Conservation (phyloP, 2,113 vertebrate species). For the Tricholaema leucomelas region DNA sequence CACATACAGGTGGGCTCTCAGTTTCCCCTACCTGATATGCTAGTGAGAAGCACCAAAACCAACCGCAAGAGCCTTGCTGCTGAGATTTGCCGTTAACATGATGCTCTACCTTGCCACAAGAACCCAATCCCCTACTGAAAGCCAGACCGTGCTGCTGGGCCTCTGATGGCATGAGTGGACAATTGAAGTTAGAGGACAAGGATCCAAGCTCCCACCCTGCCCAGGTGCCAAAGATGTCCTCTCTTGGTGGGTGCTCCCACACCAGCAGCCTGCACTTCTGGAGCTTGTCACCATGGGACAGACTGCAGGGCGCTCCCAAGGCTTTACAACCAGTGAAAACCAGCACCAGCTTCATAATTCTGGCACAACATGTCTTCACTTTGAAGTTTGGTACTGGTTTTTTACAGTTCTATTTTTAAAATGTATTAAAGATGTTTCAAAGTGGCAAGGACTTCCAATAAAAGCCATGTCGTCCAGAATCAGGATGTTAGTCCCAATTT, state of each 20-base stretch:
- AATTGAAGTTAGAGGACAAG: background rate
- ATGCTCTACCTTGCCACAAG: background rate
- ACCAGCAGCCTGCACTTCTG: background rate
- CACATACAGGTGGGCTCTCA: background rate
- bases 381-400: conserved; percentile 81
- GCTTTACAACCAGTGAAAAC: conserved; percentile 82
- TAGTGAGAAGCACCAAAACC: background rate
- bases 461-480: conserved; percentile 78
- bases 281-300: background rate
- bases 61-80: background rate
- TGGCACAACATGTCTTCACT: conserved; percentile 76
- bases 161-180: fast-evolving
- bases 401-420: conserved; percentile 87
- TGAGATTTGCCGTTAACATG: background rate
- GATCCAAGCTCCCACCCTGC: fast-evolving
- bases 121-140: background rate
- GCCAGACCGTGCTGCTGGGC: too few species aligned
- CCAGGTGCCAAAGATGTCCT: fast-evolving
- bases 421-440: conserved; percentile 87
- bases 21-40: background rate
- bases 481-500: conserved; percentile 85
- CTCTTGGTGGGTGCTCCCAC: fast-evolving
- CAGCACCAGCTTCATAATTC: conserved; percentile 75
- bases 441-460: conserved; percentile 82
- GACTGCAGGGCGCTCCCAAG: conserved; percentile 57